Evolutionary conservation across 2,888 invertebrate species (phyloP), one percentile per base, ranked within the genome.

Genomic region (Caradrina clavipalpis): DNA sequence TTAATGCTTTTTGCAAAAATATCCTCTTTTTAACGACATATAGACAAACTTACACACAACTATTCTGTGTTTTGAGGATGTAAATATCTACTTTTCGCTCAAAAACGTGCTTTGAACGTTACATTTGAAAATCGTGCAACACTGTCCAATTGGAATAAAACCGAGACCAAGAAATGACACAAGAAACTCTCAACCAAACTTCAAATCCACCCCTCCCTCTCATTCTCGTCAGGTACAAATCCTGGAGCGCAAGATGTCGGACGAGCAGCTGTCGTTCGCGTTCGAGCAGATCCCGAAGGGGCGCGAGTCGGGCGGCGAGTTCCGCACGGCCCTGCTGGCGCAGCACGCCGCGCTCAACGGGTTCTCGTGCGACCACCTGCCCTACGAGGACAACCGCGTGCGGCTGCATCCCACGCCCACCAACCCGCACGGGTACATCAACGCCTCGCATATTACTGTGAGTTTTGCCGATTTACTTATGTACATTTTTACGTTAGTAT

Each of bases 331-430:
- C 0, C 92, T 97, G 68, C 93, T 97, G 73, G 97, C 98, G 8
- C 98, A 98, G 86, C 98, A 97, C 89, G 92, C 94, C 0, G 93
- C 96, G 63, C 93, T 96, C 11, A 96, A 96, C 88, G 93, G 89
- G 58, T 95, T 96, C 83, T 97, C 97, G 87, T 96, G 96, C 71
- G 98, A 98, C 89, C 97, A 98, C 82, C 96, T 99, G 78, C 99
- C 99, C 0, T 99, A 99, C 90, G 99, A 98, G 87, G 98, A 98
- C 88, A 99, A 98, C 91, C 94, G 99, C 61, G 98, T 99, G 47
- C 96, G 98, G 73, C 94, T 99, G 26, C 97, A 97, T n/a, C 98
- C 99, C 8, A 97, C 97, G 13, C 97, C 98, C 86, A 97, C 97
- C 83, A 99, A 99, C 93, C 97, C 98, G 64, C 97, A 97, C 87